These are phyloP conservation scores for Chrysemys picta DNA, from an alignment of 2,113 vertebrate species.

Conservation along the genomic window DNA sequence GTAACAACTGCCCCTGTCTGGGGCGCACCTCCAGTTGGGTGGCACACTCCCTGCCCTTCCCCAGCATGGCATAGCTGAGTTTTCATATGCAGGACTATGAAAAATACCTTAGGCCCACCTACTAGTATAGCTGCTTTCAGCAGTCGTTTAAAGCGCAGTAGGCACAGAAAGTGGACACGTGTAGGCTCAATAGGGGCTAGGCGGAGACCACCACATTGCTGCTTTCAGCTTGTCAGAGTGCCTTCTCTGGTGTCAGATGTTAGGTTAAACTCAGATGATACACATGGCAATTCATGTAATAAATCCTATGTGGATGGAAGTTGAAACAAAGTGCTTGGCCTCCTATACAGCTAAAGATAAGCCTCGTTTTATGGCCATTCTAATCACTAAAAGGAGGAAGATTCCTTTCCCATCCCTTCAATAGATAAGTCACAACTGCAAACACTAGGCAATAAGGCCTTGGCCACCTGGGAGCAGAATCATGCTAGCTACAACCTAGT, in stretches of 20 bases:
- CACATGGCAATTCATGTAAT: not conserved
- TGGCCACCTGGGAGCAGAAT: constrained; percentile 40
- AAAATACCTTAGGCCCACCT: not conserved
- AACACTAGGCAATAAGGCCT: constrained; percentile 47
- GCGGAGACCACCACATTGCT: not conserved
- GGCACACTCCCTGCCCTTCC: not conserved
- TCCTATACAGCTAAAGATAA: constrained; percentile 34
- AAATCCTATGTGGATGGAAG: not conserved
- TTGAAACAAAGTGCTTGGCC: constrained; percentile 7
- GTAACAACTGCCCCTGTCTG: not conserved
- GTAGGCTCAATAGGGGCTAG: not conserved
- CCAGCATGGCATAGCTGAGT: not conserved
- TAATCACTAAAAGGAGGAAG: not conserved
- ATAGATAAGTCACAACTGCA: constrained; percentile 37
- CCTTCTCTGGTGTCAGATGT: not conserved
- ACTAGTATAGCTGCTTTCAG: not conserved
- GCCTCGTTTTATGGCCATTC: constrained; percentile 45
- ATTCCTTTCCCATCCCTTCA: constrained; percentile 59
- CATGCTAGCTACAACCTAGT: not conserved
- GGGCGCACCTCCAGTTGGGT: not conserved
- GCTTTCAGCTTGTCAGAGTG: not conserved
- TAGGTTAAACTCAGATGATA: not conserved
- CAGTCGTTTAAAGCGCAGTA: not conserved
- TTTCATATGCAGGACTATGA: not conserved
- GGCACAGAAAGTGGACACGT: not conserved